A percentile compares a stretch with the other conserved stretches of the same genome.
phyloP scores from a whole-genome alignment of 2,888 invertebrate genomes.

The Prosopocoilus inquinatus region DNA sequence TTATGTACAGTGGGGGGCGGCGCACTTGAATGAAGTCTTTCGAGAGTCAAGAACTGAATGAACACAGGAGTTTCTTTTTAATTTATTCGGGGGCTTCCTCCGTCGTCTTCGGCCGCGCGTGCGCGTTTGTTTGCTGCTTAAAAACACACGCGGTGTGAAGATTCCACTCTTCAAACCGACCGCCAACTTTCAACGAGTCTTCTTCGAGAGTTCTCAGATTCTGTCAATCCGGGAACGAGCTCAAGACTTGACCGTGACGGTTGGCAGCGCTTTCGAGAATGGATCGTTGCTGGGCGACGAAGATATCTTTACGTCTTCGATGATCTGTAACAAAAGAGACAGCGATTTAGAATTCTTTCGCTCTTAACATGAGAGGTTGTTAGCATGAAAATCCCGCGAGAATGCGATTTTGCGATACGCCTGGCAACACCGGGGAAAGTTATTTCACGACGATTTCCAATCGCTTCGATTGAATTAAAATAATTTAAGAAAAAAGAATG shows the following conservation, averaged over 20 bases:
- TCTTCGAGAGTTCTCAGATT: constrained; percentile 5
- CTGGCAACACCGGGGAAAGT: no score
- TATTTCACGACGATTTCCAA: no score
- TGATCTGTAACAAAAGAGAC: constrained; percentile 20
- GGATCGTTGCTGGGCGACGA: constrained; percentile 15
- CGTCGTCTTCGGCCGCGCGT: background rate
- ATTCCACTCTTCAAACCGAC: background rate
- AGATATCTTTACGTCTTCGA: constrained; percentile 19
- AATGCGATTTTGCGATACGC: no score
- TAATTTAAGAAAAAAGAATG: no score
- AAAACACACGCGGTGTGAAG: background rate
- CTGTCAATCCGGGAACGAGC: constrained; percentile 16
- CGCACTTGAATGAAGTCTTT: no score
- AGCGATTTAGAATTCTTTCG: no score
- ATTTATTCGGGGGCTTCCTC: background rate
- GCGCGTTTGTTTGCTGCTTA: background rate
- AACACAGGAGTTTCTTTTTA: background rate
- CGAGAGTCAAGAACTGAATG: no score
- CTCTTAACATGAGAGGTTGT: no score
- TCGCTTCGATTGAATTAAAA: no score
- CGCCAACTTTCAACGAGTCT: background rate
- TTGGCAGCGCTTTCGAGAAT: constrained; percentile 36
- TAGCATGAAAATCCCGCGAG: no score
- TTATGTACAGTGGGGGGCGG: no score
- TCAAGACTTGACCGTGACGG: constrained; percentile 44